These are phyloP conservation scores for Prosopocoilus inquinatus DNA, from an alignment of 2,888 invertebrate genomes.

Conservation along the genomic window DNA sequence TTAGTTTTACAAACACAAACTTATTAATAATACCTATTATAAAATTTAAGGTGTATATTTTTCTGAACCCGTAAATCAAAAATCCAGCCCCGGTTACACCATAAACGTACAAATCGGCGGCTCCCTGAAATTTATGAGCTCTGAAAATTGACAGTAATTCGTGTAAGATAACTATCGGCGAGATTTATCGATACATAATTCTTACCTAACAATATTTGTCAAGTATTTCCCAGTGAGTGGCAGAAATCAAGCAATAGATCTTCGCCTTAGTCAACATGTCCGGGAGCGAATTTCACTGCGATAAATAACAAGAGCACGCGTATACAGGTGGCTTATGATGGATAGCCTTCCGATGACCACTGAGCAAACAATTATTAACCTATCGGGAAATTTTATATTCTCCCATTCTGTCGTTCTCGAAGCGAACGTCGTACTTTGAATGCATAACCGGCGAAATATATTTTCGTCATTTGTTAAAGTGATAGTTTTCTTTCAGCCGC, in stretches of 20 bases:
- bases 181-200: slow-evolving; percentile 52
- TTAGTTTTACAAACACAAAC: too few species aligned
- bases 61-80: neutral
- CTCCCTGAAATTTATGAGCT: slow-evolving; percentile 41
- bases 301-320: slow-evolving; percentile 43
- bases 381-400: too few species aligned
- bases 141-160: slow-evolving; percentile 48
- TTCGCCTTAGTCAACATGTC: slow-evolving; percentile 48
- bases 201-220: slow-evolving; percentile 50
- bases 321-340: slow-evolving; percentile 49
- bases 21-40: too few species aligned
- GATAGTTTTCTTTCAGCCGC: neutral
- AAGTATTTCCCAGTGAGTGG: slow-evolving; percentile 45
- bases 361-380: slow-evolving; percentile 44
- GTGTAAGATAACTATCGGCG: slow-evolving; percentile 45
- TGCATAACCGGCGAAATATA: neutral
- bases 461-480: slow-evolving; percentile 2
- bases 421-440: neutral
- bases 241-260: slow-evolving; percentile 49
- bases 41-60: neutral
- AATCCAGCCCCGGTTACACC: neutral
- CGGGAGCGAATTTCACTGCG: slow-evolving; percentile 43
- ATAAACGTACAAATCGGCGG: neutral
- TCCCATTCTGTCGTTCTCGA: too few species aligned
- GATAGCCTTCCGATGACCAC: slow-evolving; percentile 42